phyloP scores from a whole-genome alignment of 1,140 invertebrate genomes.

The Halotydeus destructor region DNA sequence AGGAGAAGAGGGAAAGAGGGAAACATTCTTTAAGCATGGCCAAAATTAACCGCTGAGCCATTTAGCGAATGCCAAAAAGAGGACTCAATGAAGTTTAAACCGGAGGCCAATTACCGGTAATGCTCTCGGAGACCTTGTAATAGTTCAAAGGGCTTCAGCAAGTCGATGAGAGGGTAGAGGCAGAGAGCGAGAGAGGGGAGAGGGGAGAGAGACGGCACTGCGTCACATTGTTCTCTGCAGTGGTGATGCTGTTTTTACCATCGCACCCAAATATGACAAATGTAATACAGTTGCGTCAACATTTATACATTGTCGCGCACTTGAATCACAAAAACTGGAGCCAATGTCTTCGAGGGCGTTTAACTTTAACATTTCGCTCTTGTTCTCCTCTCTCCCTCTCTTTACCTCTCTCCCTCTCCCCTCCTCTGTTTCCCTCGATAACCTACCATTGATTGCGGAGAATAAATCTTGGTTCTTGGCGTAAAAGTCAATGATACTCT shows the following conservation, averaged over 20 bases:
- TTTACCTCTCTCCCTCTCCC: neutral
- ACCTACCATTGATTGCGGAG: neutral
- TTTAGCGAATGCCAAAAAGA: too few species aligned
- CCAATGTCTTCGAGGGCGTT: too few species aligned
- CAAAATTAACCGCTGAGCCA: too few species aligned
- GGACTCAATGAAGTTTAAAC: too few species aligned
- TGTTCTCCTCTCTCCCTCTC: neutral
- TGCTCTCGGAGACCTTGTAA: neutral
- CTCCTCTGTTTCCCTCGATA: neutral
- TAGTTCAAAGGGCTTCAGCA: neutral
- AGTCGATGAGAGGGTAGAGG: too few species aligned
- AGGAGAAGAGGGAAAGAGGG: neutral
- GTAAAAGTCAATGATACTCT: slow-evolving; percentile 32
- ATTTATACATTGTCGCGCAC: neutral
- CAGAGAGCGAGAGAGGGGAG: too few species aligned
- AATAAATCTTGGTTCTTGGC: slow-evolving; percentile 25
- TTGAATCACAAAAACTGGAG: neutral
- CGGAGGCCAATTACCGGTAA: too few species aligned
- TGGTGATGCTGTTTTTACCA: too few species aligned
- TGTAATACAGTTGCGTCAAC: too few species aligned
- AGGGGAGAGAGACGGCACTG: too few species aligned
- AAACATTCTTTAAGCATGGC: neutral
- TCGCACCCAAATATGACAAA: too few species aligned
- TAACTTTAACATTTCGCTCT: neutral
- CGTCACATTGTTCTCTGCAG: too few species aligned